Base-by-base conservation (phyloP, 2,113 vertebrate genomes). In the Centropus bengalensis region DNA sequence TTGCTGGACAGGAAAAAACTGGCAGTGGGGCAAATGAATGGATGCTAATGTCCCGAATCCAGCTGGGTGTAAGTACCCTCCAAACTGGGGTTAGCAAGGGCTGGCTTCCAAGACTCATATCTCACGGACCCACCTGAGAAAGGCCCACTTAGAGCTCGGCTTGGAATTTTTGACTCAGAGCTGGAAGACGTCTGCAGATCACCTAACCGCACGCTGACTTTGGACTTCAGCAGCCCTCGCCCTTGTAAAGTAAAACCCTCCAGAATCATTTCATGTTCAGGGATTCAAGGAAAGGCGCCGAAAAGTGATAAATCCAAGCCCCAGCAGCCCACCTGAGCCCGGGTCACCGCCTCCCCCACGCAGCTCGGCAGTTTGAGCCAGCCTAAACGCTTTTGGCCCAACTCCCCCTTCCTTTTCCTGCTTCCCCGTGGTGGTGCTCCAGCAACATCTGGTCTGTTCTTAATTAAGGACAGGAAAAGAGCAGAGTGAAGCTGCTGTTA, bases 401-500 rank as follows among this genome's bases (percentile, higher is more conserved):
- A 83, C 83, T 94, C 33, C 30, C 64, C 33, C 59, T 91, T 97
- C 74, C 94, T 89, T 70, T 96, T 89, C 96, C 93, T 89, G 69
- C 49, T 82, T 93, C 77, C 64, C 91, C 83, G 84, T 84, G n/a
- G 36, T 44, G 78, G 92, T 38, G 32, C 88, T 92, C 82, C 94
- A 93, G 58, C 51, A 96, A 54, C 71, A 93, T 88, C 89, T 91
- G 91, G 88, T 96, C 97, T 97, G 97, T 86, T 98, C 93, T 89
- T 96, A 95, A 90, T 97, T 98, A 98, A 98, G 96, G 96, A 97
- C 98, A 98, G 98, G 97, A 98, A 97, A 95, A 96, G 94, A 97
- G 88, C 47, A 81, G 94, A 97, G 92, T 88, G 93, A 97, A 94
- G 96, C 94, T 95, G 49, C 81, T 70, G 89, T 95, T 95, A 93